Conservation (phyloP, 1,140 invertebrate genomes). For the Habropoda laboriosa region DNA sequence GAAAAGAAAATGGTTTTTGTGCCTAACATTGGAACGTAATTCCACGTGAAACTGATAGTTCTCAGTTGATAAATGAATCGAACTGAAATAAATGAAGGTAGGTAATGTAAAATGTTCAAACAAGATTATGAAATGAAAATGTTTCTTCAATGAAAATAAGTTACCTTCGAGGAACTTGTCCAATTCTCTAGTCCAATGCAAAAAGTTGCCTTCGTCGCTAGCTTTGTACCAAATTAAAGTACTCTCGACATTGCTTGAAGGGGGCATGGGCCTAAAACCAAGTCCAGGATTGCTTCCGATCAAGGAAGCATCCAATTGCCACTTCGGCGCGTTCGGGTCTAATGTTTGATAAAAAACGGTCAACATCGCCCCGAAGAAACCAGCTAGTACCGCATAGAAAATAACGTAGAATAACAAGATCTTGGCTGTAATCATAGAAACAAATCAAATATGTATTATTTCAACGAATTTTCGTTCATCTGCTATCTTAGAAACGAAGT, state of each 20-base stretch:
- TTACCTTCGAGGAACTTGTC: constrained; percentile 88
- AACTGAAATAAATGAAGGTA: no score
- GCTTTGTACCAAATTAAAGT: constrained; percentile 96
- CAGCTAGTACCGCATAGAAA: constrained; percentile 93
- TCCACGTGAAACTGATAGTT: no score
- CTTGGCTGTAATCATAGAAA: constrained; percentile 88
- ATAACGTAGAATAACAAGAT: constrained; percentile 96
- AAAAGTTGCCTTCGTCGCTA: constrained; percentile 89
- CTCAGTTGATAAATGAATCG: no score
- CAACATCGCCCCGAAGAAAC: constrained; percentile 95
- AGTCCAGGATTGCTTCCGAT: constrained; percentile 96
- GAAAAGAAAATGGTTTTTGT: no score
- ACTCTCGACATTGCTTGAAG: constrained; percentile 93
- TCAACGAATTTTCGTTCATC: no score
- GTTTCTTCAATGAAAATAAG: neutral
- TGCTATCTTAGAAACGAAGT: no score
- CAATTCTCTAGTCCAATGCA: constrained; percentile 90
- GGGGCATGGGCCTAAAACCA: constrained; percentile 96
- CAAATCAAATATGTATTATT: no score
- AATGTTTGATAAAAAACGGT: constrained; percentile 96
- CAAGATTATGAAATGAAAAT: neutral
- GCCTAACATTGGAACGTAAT: no score
- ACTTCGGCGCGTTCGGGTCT: constrained; percentile 92
- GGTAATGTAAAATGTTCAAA: no score
- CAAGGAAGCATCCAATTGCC: constrained; percentile 90